Base-by-base conservation (phyloP, 2,797 vertebrate species). In the Benthosema pterotum region DNA sequence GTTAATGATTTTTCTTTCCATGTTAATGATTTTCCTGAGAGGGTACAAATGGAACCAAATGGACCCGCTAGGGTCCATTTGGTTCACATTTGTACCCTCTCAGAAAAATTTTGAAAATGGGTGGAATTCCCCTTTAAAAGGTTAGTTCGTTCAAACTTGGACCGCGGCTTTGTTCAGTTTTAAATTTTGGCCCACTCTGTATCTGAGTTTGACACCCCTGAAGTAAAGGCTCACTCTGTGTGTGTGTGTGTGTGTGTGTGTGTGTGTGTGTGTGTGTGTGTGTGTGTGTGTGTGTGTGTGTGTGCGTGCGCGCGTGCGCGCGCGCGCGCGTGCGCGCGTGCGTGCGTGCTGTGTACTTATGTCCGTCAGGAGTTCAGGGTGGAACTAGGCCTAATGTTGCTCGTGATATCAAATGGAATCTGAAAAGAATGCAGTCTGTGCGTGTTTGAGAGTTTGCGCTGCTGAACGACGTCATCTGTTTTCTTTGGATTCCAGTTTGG, bases 381-480 rank as follows among this genome's bases (percentile, higher is more conserved):
- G 59, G 70, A 72, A 63, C 22, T 11, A 38, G 32, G 32, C 32
- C 32, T 5, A 58, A 75, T 50, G 54, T 66, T 52, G 54, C 50
- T 72, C 11, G 58, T 60, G 15, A 70, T 77, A 79, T 84, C 79
- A 83, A 76, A 74, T 80, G 51, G 65, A 67, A 55, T 57, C 73
- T 45, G 25, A 60, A 54, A 72, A 75, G 75, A 77, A 79, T 71
- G 69, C 73, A 42, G 15, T 46, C 19, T 61, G 16, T 48, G 66
- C 42, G 9, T 67, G 13, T 69, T 79, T 74, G 11, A 54, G 56
- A 54, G 56, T 5, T 4, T 47, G 60, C 18, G 61, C 56, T 60
- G 28, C 67, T 67, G 32, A 8, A 7, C 32, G 63, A 75, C 65
- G 66, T 84, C 42, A 74, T 78, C 51, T 75, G 65, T 74, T 71